These are phyloP conservation scores for Ammospiza maritima DNA, from an alignment of 2,797 vertebrate species.

Conservation along the genomic window DNA sequence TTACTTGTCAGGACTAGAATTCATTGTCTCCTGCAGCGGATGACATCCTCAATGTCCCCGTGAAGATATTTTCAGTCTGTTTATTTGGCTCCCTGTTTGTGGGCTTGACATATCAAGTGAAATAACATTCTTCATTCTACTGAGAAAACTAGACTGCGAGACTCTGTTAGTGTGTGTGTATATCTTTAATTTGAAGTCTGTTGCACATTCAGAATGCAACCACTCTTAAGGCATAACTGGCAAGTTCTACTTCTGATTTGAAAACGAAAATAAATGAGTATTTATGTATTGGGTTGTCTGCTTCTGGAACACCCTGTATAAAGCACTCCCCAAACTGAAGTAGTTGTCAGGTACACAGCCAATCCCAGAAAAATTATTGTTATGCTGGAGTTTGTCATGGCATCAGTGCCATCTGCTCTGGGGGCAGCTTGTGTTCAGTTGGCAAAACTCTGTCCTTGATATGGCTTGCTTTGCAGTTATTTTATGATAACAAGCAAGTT, in stretches of 20 bases:
- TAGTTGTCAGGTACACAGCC: neutral
- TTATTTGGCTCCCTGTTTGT: neutral
- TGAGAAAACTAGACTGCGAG: neutral
- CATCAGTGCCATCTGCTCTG: neutral
- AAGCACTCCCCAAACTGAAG: accelerated
- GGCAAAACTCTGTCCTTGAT: neutral
- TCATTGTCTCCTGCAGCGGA: neutral
- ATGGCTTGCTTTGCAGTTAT: neutral
- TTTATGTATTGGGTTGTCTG: neutral
- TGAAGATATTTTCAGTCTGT: neutral
- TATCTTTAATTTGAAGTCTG: neutral
- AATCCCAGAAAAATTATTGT: neutral
- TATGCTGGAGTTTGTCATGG: neutral
- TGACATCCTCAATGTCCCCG: neutral
- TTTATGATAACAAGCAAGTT: neutral
- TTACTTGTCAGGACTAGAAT: neutral
- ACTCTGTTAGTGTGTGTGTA: neutral
- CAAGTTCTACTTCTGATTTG: neutral
- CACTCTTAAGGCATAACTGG: neutral
- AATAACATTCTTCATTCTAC: neutral
- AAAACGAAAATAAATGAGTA: neutral
- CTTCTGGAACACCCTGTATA: neutral
- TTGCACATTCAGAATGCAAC: neutral
- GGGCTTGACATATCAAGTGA: neutral
- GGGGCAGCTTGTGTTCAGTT: neutral